Conservation (phyloP, 2,113 vertebrate genomes). For the Talpa occidentalis region DNA sequence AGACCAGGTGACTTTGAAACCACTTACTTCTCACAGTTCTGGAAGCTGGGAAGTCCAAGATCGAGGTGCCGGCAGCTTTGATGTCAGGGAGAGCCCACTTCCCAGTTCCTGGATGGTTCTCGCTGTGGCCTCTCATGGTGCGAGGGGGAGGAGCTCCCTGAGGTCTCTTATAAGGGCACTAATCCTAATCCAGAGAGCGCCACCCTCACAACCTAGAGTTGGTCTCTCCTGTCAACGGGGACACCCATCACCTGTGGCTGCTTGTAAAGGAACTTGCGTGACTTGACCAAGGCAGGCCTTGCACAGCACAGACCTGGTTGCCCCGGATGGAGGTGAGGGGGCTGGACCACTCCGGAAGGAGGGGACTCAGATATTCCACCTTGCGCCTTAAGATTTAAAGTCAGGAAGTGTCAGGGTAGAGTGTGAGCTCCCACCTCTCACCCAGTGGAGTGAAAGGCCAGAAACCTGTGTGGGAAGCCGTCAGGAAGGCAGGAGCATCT, state of each 20-base stretch:
- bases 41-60: not conserved
- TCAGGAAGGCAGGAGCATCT: not conserved
- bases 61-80: not conserved
- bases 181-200: not conserved
- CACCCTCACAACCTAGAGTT: not conserved
- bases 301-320: too few relatives aligned
- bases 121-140: not conserved
- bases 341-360: not conserved
- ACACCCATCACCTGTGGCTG: not conserved
- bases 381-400: not conserved
- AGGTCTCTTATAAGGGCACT: not conserved
- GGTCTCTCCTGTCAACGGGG: not conserved
- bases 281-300: too few relatives aligned
- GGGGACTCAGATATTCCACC: not conserved
- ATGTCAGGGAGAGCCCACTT: not conserved
- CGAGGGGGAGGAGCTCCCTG: not conserved
- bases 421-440: accelerated
- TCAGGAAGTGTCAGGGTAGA: not conserved
- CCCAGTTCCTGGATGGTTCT: not conserved
- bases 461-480: accelerated
- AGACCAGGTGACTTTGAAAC: too few relatives aligned
- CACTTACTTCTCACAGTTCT: not conserved
- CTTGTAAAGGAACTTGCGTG: not conserved
- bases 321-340: not conserved
- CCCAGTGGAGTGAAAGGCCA: not conserved